A percentile compares a stretch with the other conserved stretches of the same genome.
Evolutionary conservation across 2,888 invertebrate species (phyloP).

Genomic region (Pachymerium ferrugineum): DNA sequence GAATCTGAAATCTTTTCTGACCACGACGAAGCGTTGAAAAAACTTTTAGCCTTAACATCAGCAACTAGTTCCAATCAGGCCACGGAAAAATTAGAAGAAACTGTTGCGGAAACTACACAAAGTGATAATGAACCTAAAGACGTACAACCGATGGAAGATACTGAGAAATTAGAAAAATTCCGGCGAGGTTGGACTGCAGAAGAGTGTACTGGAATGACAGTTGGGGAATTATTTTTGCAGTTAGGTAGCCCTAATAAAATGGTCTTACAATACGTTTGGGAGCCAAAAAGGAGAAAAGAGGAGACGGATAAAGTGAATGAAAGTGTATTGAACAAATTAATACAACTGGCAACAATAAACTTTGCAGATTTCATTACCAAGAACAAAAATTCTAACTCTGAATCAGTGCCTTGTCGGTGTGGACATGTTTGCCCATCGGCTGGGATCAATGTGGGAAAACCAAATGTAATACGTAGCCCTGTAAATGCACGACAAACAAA

Average conservation of each 20-base stretch:
- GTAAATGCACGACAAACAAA: background rate
- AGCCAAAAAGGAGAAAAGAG: slow-evolving; percentile 36
- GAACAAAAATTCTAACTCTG: slow-evolving; percentile 25
- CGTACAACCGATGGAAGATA: background rate
- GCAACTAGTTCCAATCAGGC: background rate
- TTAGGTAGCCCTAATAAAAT: slow-evolving; percentile 47
- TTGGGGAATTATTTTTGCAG: slow-evolving; percentile 60
- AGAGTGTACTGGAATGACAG: slow-evolving; percentile 70
- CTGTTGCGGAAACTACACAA: slow-evolving; percentile 23
- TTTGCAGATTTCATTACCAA: slow-evolving; percentile 31
- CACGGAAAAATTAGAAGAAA: background rate
- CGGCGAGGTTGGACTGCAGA: slow-evolving; percentile 70
- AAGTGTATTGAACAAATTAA: slow-evolving; percentile 27
- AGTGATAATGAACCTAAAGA: background rate
- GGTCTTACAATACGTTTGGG: slow-evolving; percentile 50
- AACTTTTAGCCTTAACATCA: slow-evolving; percentile 33
- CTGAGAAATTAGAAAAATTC: slow-evolving; percentile 47
- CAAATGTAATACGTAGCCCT: background rate
- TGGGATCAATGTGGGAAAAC: background rate
- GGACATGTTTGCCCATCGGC: slow-evolving; percentile 1
- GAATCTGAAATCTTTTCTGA: slow-evolving; percentile 17
- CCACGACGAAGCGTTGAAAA: slow-evolving; percentile 34
- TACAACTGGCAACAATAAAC: slow-evolving; percentile 29
- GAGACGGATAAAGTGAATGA: background rate
- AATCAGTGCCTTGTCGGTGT: slow-evolving; percentile 3